phyloP scores from a whole-genome alignment of 2,113 vertebrate species.

The Platichthys stellatus region DNA sequence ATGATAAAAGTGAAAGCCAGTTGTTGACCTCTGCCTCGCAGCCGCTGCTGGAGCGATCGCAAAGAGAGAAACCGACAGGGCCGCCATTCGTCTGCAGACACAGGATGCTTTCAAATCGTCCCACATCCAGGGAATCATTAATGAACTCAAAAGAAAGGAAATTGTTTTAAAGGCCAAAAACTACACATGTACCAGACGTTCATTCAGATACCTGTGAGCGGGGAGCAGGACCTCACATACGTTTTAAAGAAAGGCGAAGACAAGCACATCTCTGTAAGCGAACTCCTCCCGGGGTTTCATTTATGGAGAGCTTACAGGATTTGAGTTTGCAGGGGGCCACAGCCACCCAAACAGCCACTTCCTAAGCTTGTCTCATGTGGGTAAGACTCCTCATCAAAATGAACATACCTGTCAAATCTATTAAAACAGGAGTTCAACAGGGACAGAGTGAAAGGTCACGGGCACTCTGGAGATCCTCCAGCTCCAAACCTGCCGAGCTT shows the following conservation, averaged over 20 bases:
- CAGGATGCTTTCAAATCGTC: constrained; percentile 24
- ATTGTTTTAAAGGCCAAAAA: constrained; percentile 25
- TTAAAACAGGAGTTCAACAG: constrained; percentile 33
- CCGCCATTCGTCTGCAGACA: constrained; percentile 24
- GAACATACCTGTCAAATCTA: constrained; percentile 41
- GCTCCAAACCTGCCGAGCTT: constrained; percentile 1
- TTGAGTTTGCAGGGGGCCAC: constrained; percentile 32
- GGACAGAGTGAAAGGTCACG: neutral
- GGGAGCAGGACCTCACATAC: neutral
- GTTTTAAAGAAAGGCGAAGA: constrained; percentile 12
- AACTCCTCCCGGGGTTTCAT: constrained; percentile 51
- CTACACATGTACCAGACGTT: neutral
- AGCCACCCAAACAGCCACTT: constrained; percentile 50
- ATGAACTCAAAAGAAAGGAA: neutral
- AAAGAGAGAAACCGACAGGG: neutral
- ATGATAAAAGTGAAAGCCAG: constrained; percentile 65
- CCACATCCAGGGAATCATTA: constrained; percentile 11
- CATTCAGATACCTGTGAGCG: neutral
- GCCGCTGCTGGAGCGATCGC: constrained; percentile 29
- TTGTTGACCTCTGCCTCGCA: constrained; percentile 53
- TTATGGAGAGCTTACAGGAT: constrained; percentile 47
- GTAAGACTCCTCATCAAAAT: constrained; percentile 47
- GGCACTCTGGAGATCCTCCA: constrained; percentile 3
- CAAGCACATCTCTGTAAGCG: constrained; percentile 15
- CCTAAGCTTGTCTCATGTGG: constrained; percentile 20